A percentile compares a stretch with the other conserved stretches of the same genome.
phyloP scores from a whole-genome alignment of 37 sponge, comb jelly and placozoan species.

The Ephydatia muelleri region DNA sequence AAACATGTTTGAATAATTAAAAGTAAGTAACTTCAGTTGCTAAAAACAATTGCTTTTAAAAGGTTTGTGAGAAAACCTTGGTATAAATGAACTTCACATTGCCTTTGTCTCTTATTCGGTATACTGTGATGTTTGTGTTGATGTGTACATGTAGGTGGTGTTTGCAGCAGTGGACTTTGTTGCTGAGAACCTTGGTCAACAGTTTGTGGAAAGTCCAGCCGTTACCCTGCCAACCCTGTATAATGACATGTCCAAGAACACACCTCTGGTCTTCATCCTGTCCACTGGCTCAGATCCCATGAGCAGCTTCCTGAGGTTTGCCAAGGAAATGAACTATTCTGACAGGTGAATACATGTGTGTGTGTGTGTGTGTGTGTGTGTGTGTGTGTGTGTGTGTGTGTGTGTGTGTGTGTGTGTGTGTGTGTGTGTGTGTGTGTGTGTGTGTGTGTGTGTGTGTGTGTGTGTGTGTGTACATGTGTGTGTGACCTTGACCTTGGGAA shows the following conservation, averaged over 20 bases:
- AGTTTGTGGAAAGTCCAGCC: constrained; percentile 97
- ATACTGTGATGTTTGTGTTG: background rate
- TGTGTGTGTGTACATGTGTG: background rate
- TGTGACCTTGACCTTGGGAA: background rate
- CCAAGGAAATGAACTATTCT: constrained; percentile 90
- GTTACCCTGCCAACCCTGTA: constrained; percentile 80
- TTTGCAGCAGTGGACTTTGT: constrained; percentile 89
- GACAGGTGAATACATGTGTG: constrained; percentile 73
- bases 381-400: constrained; percentile 38
- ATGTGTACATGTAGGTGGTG: constrained; percentile 51
- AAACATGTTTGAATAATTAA: too few relatives aligned
- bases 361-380: constrained; percentile 38
- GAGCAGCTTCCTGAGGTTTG: constrained; percentile 94
- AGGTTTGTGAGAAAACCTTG: too few relatives aligned
- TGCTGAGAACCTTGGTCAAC: constrained; percentile 81
- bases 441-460: background rate
- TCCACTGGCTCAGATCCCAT: constrained; percentile 99
- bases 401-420: constrained; percentile 32
- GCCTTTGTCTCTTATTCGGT: background rate
- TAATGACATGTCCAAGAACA: constrained; percentile 83
- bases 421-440: background rate
- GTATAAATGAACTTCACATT: background rate
- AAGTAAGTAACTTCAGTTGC: too few relatives aligned
- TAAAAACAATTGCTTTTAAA: too few relatives aligned
- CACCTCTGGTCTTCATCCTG: constrained; percentile 95